Conservation (phyloP, 2,888 invertebrate genomes). For the Lumbricus terrestris region DNA sequence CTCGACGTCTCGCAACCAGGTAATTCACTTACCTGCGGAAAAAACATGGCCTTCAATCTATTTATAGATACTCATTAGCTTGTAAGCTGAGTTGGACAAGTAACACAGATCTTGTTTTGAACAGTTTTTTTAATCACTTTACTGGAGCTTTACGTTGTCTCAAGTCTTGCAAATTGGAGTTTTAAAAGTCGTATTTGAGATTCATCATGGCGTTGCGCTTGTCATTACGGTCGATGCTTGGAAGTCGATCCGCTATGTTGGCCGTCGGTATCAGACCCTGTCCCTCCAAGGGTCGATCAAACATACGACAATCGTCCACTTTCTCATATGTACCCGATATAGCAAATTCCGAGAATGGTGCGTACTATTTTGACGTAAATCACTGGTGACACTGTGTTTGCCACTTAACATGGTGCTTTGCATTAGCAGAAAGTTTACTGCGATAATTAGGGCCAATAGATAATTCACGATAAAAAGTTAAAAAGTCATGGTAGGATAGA, state of each 20-base stretch:
- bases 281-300: background rate
- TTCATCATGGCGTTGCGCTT: background rate
- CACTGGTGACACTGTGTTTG: background rate
- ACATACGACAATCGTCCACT: conserved; percentile 44
- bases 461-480: too few relatives aligned
- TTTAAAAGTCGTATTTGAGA: background rate
- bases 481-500: too few relatives aligned
- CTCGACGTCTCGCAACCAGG: background rate
- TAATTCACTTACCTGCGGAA: background rate
- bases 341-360: conserved; percentile 52
- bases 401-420: background rate
- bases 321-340: conserved; percentile 61
- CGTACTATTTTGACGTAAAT: background rate
- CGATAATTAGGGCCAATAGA: too few relatives aligned
- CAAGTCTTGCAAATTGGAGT: background rate
- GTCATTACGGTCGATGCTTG: background rate
- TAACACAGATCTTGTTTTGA: background rate
- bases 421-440: too few relatives aligned
- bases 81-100: background rate
- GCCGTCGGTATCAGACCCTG: background rate
- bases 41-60: background rate
- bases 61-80: background rate
- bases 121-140: too few relatives aligned
- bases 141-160: background rate
- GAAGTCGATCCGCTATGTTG: background rate